Evolutionary conservation across 1,140 invertebrate species (phyloP), one percentile per base, ranked within the genome.

Genomic region (Meteorus sp.): DNA sequence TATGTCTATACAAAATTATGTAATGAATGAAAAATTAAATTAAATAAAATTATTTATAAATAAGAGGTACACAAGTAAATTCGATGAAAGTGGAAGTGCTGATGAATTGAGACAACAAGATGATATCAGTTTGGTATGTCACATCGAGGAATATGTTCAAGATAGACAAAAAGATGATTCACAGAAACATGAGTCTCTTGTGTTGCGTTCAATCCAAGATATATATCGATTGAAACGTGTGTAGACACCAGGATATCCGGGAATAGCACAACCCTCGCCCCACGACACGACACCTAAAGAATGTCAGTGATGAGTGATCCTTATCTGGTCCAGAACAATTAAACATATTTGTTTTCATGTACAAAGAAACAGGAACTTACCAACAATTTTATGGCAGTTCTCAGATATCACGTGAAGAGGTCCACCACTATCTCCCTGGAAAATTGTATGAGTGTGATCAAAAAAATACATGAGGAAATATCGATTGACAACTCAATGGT

Each of bases 181-280:
- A 70, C 89, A 90, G 66, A 86, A 88, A 69, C 88, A 90, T 31
- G 84, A 84, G 59, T 89, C 86, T 53, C 71, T 71, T 11, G 88
- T 89, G 67, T 89, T 87, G 15, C 74, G 80, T 64, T 80, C 77
- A 37, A 91, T 87, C 90, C 90, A 93, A 11, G 85, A 84, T 13
- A 89, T 66, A 67, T 87, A 93, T 60, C 87, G 81, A 71, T 89
- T 89, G 1, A 95, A 89, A 59, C 91, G 81, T 0, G 89, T 86
- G 75, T 95, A 96, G 20, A 95, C 91, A n/a, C 93, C 93, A 0
- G 93, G 92, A 68, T 85, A 86, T 51, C 87, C 85, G 0, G 88
- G 83, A 69, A 86, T 77, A 1, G 89, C 93, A 70, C 93, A 95
- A 2, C 89, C 89, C 68, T 88, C 85, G 31, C 90, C 90, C 87